phyloP scores from a whole-genome alignment of 2,113 vertebrate species.

The Parus major region DNA sequence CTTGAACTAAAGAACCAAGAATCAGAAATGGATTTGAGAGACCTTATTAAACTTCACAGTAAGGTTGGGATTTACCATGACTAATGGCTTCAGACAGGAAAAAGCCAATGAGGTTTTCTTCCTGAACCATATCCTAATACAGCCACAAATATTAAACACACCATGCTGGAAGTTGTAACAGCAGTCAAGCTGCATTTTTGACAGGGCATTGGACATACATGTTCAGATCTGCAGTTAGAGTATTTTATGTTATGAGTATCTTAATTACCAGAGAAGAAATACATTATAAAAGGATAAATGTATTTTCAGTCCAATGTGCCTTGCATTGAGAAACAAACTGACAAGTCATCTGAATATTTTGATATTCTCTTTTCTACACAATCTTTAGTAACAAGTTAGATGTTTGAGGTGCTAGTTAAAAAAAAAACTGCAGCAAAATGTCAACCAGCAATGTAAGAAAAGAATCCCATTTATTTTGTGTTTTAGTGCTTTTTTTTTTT shows the following conservation, averaged over 20 bases:
- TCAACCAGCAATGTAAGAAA: slow-evolving; percentile 58
- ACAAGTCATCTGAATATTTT: slow-evolving; percentile 61
- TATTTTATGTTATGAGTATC: slow-evolving; percentile 62
- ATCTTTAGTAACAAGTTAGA: slow-evolving; percentile 70
- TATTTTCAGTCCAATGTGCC: slow-evolving; percentile 74
- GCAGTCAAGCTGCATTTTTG: slow-evolving; percentile 50
- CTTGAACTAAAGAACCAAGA: slow-evolving; percentile 47
- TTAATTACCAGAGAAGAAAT: slow-evolving; percentile 73
- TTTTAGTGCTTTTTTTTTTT: slow-evolving; percentile 21
- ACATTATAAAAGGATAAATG: slow-evolving; percentile 66
- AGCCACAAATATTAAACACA: slow-evolving; percentile 68
- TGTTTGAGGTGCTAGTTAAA: slow-evolving; percentile 56
- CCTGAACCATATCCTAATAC: slow-evolving; percentile 57
- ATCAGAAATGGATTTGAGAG: slow-evolving; percentile 45
- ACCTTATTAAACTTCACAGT: slow-evolving; percentile 66
- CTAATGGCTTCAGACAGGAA: slow-evolving; percentile 65
- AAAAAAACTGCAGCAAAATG: slow-evolving; percentile 67
- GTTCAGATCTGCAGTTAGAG: slow-evolving; percentile 61
- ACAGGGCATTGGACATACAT: slow-evolving; percentile 63
- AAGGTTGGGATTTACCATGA: slow-evolving; percentile 67
- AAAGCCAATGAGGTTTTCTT: slow-evolving; percentile 44
- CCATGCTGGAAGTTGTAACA: slow-evolving; percentile 67
- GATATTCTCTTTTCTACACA: slow-evolving; percentile 62
- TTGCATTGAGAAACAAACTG: slow-evolving; percentile 71
- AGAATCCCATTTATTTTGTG: slow-evolving; percentile 42